Evolutionary conservation across 92 coral and sea anemone genomes (phyloP), one percentile per base, ranked within the genome.

Genomic region (Umimayanthus chanpuru): DNA sequence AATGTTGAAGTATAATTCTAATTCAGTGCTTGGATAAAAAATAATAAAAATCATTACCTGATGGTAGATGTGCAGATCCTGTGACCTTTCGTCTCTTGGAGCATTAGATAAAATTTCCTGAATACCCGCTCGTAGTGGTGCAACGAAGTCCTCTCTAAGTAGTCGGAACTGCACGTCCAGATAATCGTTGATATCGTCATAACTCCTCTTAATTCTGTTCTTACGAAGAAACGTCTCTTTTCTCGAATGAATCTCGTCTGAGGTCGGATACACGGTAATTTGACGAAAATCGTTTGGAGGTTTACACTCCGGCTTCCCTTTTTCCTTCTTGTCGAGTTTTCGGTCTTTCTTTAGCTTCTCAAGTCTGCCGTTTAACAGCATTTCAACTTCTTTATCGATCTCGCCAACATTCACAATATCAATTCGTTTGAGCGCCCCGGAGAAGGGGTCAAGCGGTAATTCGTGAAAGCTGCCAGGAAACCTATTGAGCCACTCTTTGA

Each of bases 111-210:
- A 85, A 39, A 96, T 91, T 79, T 96, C 98, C 78, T 85, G 88
- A 41, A 96, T 95, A 55, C 98, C 98, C 38, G 89, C 94, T 44
- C 98, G 93, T 15, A 96, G 93, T 6, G 98, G 98, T 36, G 94
- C 92, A 30, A 96, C 91, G 81, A 96, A 96, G 58, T 96, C 98
- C 68, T 96, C 98, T 43, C 96, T 89, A 15, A 94, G 89, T 5
- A 96, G 91, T 38, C 97, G 94, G 84, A 94, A 96, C 86, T 96
- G 98, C 16, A 96, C 98, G 82, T 96, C 98, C 26, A 96, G 90
- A 44, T 96, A 96, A 77, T 96, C 94, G 29, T 90, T 20, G 8
- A 95, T 92, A 74, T 96, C 96, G 18, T 91, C 86, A 92, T 94
- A 93, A 47, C 81, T 73, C 12, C 89, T 91, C 18, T 85, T 82